Conservation (phyloP, 2,797 vertebrate genomes). For the Tamandua tetradactyla region DNA sequence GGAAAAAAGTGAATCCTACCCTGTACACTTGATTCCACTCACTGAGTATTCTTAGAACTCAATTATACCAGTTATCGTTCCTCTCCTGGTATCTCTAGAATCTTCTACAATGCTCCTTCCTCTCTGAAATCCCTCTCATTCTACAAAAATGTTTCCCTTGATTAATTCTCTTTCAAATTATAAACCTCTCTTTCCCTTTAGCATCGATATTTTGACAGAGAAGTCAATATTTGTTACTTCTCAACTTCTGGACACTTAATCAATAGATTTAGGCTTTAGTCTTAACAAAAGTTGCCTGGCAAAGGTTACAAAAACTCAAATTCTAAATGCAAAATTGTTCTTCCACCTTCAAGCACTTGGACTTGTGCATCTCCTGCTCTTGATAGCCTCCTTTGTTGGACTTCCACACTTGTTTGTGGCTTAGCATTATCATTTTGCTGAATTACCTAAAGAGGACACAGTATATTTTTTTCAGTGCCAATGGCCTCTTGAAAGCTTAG, state of each 20-base stretch:
- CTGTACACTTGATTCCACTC: neutral
- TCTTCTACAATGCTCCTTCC: neutral
- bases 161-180: neutral
- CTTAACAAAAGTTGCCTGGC: neutral
- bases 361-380: neutral
- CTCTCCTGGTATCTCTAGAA: neutral
- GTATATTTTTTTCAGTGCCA: neutral
- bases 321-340: neutral
- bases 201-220: neutral
- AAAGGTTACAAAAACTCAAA: neutral
- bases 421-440: neutral
- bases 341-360: neutral
- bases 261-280: neutral
- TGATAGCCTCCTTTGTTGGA: neutral
- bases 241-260: neutral
- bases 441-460: neutral
- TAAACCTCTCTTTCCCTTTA: neutral
- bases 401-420: neutral
- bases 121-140: neutral
- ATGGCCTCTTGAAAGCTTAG: neutral
- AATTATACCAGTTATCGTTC: neutral
- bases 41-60: neutral
- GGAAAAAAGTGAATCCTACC: neutral
- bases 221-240: neutral
- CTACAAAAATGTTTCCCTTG: neutral